Conservation (phyloP, 2,797 vertebrate genomes). For the Semotilus atromaculatus region DNA sequence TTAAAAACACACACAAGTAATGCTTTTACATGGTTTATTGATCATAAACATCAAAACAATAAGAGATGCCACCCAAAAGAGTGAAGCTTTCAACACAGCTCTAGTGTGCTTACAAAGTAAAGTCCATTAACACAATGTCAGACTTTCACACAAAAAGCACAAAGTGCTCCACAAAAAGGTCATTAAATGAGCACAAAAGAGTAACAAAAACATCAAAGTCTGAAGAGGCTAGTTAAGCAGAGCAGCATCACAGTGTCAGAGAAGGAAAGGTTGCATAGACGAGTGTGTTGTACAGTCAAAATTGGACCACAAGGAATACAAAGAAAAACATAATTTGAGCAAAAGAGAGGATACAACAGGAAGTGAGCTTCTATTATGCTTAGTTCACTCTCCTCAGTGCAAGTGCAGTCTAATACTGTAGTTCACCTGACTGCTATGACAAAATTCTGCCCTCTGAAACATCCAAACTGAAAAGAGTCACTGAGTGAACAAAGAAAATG, state of each 20-base stretch:
- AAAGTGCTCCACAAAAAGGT: background rate
- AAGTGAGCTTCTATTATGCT: slow-evolving; percentile 18
- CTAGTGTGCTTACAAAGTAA: slow-evolving; percentile 25
- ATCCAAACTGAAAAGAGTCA: background rate
- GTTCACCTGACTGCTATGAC: slow-evolving; percentile 12
- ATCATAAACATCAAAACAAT: slow-evolving; percentile 42
- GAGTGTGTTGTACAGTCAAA: background rate
- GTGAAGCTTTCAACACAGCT: slow-evolving; percentile 1
- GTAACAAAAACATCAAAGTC: background rate
- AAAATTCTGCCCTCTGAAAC: slow-evolving; percentile 6
- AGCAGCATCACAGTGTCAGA: slow-evolving; percentile 45
- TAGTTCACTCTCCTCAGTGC: slow-evolving; percentile 5
- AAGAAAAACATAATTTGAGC: background rate
- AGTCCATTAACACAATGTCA: background rate
- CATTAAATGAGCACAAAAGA: background rate
- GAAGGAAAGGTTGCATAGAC: slow-evolving; percentile 51
- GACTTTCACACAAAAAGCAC: slow-evolving; percentile 3
- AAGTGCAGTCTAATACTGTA: slow-evolving; percentile 24
- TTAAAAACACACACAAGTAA: background rate
- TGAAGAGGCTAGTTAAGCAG: slow-evolving; percentile 22
- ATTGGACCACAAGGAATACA: slow-evolving; percentile 12
- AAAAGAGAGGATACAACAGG: slow-evolving; percentile 4
- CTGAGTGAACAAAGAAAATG: background rate
- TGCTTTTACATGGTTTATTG: slow-evolving; percentile 54
- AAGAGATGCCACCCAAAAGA: slow-evolving; percentile 29